Conservation (phyloP, 2,797 vertebrate genomes). For the Phoebastria nigripes region DNA sequence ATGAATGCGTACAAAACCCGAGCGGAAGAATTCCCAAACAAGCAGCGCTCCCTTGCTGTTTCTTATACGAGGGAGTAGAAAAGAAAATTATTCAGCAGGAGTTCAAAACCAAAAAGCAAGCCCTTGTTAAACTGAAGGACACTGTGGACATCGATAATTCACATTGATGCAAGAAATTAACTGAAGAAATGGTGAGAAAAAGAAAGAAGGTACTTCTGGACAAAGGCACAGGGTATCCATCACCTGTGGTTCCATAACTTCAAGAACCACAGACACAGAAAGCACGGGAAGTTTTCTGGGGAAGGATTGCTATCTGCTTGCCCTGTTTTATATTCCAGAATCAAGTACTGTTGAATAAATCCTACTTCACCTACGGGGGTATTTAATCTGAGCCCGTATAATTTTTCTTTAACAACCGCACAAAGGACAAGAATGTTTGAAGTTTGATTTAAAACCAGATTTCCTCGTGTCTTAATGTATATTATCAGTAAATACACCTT, state of each 20-base stretch:
- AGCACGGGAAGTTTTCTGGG: background rate
- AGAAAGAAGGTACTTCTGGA: background rate
- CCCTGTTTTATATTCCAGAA: background rate
- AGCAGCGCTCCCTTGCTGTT: background rate
- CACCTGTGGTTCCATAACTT: rapidly evolving
- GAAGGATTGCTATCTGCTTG: background rate
- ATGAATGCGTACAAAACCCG: background rate
- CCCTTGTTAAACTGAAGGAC: background rate
- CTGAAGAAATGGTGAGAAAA: background rate
- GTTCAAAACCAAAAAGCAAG: background rate
- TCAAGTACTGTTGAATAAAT: background rate
- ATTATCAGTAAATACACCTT: background rate
- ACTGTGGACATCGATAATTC: background rate
- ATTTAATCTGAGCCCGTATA: background rate
- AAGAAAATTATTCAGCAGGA: background rate
- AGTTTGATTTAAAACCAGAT: background rate
- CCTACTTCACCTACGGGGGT: background rate
- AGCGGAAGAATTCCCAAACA: background rate
- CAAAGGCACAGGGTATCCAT: background rate
- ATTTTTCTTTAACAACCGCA: background rate
- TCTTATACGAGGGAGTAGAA: background rate
- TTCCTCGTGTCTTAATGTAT: background rate
- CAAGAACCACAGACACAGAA: background rate
- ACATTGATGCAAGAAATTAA: background rate
- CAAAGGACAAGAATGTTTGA: background rate